Conservation (phyloP, 2,888 invertebrate species). For the Hirtodrosophila trivittata region DNA sequence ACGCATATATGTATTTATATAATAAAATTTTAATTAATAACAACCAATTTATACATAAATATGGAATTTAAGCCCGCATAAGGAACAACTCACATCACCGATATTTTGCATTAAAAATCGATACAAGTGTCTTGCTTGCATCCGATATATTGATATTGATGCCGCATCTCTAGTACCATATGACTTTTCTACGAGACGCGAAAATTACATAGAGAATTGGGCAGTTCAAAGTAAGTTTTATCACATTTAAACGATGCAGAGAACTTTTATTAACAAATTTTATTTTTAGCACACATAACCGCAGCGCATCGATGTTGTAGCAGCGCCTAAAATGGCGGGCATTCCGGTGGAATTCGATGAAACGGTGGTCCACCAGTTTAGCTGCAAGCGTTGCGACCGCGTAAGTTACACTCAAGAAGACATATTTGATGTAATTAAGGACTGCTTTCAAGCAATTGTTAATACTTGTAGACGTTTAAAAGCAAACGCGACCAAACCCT, state of each 20-base stretch:
- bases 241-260: conserved; percentile 8
- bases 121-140: background rate
- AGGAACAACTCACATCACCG: background rate
- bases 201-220: conserved; percentile 60
- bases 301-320: conserved; percentile 65
- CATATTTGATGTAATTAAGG: background rate
- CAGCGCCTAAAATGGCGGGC: conserved; percentile 61
- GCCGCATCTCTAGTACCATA: conserved; percentile 59
- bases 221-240: conserved; percentile 60
- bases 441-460: conserved; percentile 8
- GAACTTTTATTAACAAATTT: conserved; percentile 6
- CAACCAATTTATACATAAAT: background rate
- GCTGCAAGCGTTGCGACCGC: conserved; percentile 74
- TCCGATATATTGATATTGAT: conserved; percentile 34
- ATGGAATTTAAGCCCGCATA: background rate
- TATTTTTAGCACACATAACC: conserved; percentile 28
- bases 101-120: background rate
- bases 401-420: conserved; percentile 49
- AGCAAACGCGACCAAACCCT: conserved; percentile 83
- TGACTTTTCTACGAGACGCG: conserved; percentile 69
- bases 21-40: background rate
- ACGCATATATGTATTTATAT: background rate
- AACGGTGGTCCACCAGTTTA: conserved; percentile 67
- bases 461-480: conserved; percentile 72
- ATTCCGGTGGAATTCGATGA: conserved; percentile 74